Percentiles rank a stretch among this genome's conserved stretches.
These are phyloP conservation scores for Notodonta dromedarius DNA, from an alignment of 2,888 invertebrate genomes.

Conservation along the genomic window DNA sequence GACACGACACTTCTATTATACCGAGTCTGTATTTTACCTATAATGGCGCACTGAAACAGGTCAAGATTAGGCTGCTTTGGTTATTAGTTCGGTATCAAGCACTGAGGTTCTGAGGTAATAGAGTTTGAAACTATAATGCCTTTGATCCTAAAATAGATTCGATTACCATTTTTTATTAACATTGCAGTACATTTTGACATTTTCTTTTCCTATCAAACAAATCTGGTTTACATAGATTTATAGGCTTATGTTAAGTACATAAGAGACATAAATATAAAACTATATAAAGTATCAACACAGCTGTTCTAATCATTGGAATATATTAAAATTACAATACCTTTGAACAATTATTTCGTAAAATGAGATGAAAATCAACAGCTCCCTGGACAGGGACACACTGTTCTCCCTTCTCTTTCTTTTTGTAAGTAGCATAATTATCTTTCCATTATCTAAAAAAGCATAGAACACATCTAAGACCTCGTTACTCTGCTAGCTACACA, in stretches of 20 bases:
- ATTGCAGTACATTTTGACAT: not conserved
- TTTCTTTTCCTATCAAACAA: too few relatives aligned
- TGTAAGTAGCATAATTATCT: too few relatives aligned
- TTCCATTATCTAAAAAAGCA: not conserved
- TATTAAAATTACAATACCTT: too few relatives aligned
- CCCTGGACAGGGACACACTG: too few relatives aligned
- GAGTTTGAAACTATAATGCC: not conserved
- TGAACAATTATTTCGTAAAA: too few relatives aligned
- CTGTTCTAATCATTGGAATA: too few relatives aligned
- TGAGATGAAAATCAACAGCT: too few relatives aligned
- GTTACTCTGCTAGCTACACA: constrained; percentile 21
- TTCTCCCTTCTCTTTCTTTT: too few relatives aligned
- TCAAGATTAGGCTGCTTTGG: constrained; percentile 1
- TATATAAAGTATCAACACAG: too few relatives aligned
- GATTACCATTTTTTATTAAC: not conserved
- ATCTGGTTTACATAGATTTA: too few relatives aligned
- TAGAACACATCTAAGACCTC: not conserved
- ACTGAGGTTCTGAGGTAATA: not conserved
- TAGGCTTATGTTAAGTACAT: too few relatives aligned
- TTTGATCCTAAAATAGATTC: not conserved
- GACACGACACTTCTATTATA: constrained; percentile 47
- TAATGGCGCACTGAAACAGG: constrained; percentile 7
- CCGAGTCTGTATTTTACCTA: constrained; percentile 22
- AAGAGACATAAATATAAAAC: too few relatives aligned
- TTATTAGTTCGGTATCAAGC: not conserved